These are phyloP conservation scores for Drosophila busckii DNA, from an alignment of 1,140 invertebrate species.

Conservation along the genomic window DNA sequence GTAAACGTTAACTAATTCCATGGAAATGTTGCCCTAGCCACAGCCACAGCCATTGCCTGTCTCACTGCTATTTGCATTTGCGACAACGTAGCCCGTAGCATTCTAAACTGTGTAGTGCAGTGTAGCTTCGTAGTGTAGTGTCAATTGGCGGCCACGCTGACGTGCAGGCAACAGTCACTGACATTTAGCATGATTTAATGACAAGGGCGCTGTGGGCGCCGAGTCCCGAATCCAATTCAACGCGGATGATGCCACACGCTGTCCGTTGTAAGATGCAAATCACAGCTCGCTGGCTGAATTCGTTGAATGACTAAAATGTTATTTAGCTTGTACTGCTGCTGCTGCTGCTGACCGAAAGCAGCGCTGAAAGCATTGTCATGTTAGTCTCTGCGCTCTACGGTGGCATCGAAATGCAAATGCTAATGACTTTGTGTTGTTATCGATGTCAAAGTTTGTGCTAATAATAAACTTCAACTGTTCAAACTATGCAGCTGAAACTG, in stretches of 20 bases:
- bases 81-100: too few species aligned
- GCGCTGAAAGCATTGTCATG: slow-evolving; percentile 60
- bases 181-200: slow-evolving; percentile 77
- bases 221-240: slow-evolving; percentile 47
- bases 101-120: too few species aligned
- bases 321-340: slow-evolving; percentile 54
- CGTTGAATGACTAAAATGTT: slow-evolving; percentile 45
- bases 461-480: slow-evolving; percentile 69
- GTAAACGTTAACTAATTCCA: slow-evolving; percentile 76
- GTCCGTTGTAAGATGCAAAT: slow-evolving; percentile 69
- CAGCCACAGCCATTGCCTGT: slow-evolving; percentile 7
- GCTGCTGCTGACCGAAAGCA: slow-evolving; percentile 12
- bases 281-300: slow-evolving; percentile 37
- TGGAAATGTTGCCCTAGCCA: slow-evolving; percentile 60
- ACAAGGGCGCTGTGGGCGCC: slow-evolving; percentile 47
- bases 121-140: too few species aligned
- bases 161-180: slow-evolving; percentile 60
- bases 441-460: slow-evolving; percentile 71
- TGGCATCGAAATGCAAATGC: slow-evolving; percentile 45
- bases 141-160: slow-evolving; percentile 40
- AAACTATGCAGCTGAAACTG: too few species aligned
- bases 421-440: slow-evolving; percentile 74
- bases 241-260: too few species aligned
- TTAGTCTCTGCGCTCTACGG: slow-evolving; percentile 26
- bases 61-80: slow-evolving; percentile 70